Percentiles rank a stretch among this genome's conserved stretches.
phyloP scores from a whole-genome alignment of 1,140 invertebrate species.

The Lamellibrachia luymesi region DNA sequence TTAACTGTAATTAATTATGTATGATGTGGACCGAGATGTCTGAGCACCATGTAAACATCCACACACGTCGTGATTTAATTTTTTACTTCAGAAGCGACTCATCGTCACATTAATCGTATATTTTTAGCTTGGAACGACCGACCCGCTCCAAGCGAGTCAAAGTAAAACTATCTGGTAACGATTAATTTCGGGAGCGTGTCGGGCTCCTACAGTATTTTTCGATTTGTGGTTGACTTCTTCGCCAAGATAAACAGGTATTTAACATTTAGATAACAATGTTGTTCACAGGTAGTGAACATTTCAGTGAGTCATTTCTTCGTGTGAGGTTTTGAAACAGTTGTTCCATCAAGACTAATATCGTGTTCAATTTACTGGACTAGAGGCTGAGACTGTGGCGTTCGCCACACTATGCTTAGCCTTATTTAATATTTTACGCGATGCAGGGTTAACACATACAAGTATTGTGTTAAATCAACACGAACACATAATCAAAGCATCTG shows the following conservation, averaged over 20 bases:
- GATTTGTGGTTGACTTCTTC: background rate
- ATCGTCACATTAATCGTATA: background rate
- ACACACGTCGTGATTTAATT: background rate
- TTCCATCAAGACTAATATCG: background rate
- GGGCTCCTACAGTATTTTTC: background rate
- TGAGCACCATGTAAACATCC: background rate
- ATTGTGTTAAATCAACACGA: background rate
- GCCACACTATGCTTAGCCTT: background rate
- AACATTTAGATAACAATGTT: background rate
- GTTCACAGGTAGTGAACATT: background rate
- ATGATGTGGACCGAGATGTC: no score
- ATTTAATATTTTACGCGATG: background rate
- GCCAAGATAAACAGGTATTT: background rate
- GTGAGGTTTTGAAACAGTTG: background rate
- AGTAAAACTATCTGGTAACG: background rate
- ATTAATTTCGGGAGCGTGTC: background rate
- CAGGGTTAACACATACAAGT: background rate
- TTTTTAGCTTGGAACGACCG: background rate
- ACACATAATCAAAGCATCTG: background rate
- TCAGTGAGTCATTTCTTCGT: background rate
- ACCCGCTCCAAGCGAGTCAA: background rate
- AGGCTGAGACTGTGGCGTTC: background rate
- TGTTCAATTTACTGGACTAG: no score
- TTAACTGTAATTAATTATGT: background rate
- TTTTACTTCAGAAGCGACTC: background rate